A percentile compares a stretch with the other conserved stretches of the same genome.
These are phyloP conservation scores for Cinclus cinclus DNA, from an alignment of 2,113 vertebrate genomes.

Conservation along the genomic window DNA sequence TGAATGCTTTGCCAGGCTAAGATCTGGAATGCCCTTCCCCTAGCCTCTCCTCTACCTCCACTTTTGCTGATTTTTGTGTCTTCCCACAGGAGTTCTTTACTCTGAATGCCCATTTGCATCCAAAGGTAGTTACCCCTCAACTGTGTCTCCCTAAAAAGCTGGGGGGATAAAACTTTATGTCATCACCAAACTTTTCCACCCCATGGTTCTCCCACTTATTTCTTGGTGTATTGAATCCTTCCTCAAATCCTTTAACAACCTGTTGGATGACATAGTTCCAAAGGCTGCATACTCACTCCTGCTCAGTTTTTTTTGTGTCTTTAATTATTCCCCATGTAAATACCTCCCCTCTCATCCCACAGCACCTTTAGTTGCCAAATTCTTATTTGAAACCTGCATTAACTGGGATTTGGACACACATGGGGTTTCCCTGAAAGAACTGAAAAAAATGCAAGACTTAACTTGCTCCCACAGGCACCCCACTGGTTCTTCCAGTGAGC, in stretches of 20 bases:
- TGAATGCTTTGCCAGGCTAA: background rate
- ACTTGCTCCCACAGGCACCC: background rate
- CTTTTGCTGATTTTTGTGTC: background rate
- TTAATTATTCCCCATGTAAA: background rate
- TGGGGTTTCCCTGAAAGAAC: background rate
- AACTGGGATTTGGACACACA: background rate
- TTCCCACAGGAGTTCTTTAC: background rate
- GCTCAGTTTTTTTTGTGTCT: background rate
- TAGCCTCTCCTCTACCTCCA: rapidly evolving
- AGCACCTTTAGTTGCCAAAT: background rate
- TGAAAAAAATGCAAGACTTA: background rate
- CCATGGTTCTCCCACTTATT: background rate
- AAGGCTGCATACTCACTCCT: background rate
- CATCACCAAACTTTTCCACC: background rate
- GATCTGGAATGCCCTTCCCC: background rate
- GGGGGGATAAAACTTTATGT: background rate
- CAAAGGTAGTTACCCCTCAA: background rate
- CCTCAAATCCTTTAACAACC: background rate
- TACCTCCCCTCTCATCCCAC: background rate
- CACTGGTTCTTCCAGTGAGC: background rate
- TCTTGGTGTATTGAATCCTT: background rate
- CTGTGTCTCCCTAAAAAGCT: background rate
- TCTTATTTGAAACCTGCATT: background rate
- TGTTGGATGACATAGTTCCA: background rate
- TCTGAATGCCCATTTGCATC: background rate